Evolutionary conservation across 2,797 vertebrate species (phyloP).

Genomic region (Crax fasciolata): DNA sequence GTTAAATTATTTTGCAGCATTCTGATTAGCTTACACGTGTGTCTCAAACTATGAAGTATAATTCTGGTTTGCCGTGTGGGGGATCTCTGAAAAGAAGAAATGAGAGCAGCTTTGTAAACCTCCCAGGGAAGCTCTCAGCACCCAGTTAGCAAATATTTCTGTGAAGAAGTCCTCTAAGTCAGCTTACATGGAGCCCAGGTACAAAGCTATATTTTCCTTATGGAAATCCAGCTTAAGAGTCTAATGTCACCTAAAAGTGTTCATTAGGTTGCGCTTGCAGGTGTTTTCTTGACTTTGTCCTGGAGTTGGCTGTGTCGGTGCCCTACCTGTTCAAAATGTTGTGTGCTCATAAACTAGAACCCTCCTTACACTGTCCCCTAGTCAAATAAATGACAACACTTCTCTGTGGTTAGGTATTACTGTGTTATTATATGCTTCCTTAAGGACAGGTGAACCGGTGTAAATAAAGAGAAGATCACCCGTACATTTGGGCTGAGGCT

Average conservation of each 20-base stretch:
- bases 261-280: background rate
- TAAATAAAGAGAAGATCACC: slow-evolving; percentile 28
- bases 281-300: background rate
- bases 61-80: background rate
- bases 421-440: background rate
- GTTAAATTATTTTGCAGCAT: background rate
- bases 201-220: background rate
- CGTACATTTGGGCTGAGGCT: background rate
- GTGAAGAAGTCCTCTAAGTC: background rate
- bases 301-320: background rate
- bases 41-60: background rate
- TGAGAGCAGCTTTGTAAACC: background rate
- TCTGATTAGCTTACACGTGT: background rate
- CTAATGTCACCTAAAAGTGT: background rate
- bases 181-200: background rate
- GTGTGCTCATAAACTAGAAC: background rate
- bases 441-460: slow-evolving; percentile 19
- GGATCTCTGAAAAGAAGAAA: no score
- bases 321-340: background rate
- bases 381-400: background rate
- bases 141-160: background rate
- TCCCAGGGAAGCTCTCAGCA: background rate
- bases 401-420: background rate
- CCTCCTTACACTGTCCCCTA: background rate
- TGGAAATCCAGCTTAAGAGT: background rate